phyloP scores from a whole-genome alignment of 2,797 vertebrate genomes.

The Oceanodroma leucorhoa region DNA sequence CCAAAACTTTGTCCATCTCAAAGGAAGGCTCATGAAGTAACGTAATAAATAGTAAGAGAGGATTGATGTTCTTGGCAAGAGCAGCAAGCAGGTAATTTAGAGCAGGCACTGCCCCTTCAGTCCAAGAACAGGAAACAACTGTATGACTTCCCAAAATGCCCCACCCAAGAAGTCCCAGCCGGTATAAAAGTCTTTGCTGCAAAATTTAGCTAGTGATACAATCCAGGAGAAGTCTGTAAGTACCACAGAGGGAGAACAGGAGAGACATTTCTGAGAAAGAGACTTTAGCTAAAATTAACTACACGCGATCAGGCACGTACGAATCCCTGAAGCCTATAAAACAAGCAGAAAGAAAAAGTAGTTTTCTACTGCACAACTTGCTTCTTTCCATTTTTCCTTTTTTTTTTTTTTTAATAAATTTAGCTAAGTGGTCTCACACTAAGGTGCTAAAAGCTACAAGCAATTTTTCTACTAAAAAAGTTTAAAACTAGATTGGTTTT shows the following conservation, averaged over 20 bases:
- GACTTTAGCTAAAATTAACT: constrained; percentile 4
- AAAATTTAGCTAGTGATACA: constrained; percentile 73
- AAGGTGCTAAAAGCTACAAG: neutral
- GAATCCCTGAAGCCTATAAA: neutral
- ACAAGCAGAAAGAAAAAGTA: neutral
- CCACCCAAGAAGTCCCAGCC: constrained; percentile 27
- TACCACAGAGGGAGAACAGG: neutral
- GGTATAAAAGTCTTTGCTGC: constrained; percentile 73
- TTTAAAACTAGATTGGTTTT: neutral
- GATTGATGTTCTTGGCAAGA: constrained; percentile 52
- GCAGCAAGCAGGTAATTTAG: constrained; percentile 57
- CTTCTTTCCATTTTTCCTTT: neutral
- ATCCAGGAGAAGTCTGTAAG: constrained; percentile 27
- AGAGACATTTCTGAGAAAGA: constrained; percentile 23
- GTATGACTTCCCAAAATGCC: constrained; percentile 32
- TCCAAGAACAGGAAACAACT: constrained; percentile 61
- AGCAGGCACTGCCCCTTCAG: constrained; percentile 54
- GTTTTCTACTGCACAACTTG: neutral
- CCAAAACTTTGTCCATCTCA: neutral
- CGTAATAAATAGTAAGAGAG: neutral
- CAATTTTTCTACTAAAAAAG: neutral
- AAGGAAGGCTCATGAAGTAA: constrained; percentile 3
- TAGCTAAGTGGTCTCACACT: neutral
- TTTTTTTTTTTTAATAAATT: neutral
- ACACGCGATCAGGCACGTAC: neutral